Evolutionary conservation across 2,888 invertebrate genomes (phyloP).

Genomic region (Protophormia terraenovae): DNA sequence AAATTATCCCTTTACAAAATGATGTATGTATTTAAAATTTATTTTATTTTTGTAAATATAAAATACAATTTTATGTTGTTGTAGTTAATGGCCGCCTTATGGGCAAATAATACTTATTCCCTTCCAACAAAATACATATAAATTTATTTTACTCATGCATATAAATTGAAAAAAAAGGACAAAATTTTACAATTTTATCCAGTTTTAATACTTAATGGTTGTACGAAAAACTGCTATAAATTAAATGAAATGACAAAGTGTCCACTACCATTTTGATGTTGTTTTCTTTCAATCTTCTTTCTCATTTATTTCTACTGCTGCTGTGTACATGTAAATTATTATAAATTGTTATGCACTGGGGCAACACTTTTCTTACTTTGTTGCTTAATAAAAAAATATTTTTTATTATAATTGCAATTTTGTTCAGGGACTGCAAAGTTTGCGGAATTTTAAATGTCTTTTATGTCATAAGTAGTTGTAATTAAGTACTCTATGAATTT

Average conservation of each 20-base stretch:
- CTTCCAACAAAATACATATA: background rate
- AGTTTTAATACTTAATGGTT: background rate
- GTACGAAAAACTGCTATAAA: background rate
- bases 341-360: constrained; percentile 33
- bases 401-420: background rate
- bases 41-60: background rate
- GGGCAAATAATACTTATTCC: background rate
- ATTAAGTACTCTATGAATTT: background rate
- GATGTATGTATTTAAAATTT: background rate
- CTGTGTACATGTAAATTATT: constrained; percentile 7
- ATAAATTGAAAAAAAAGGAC: constrained; percentile 12
- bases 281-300: background rate
- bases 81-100: background rate
- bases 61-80: background rate
- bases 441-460: background rate
- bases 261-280: background rate
- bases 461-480: background rate
- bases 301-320: background rate
- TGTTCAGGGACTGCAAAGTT: background rate
- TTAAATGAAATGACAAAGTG: constrained; percentile 8
- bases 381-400: background rate
- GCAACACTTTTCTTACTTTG: background rate
- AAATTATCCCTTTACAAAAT: background rate
- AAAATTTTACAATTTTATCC: background rate
- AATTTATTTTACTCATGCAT: constrained; percentile 5